Evolutionary conservation across 2,113 vertebrate species (phyloP), one percentile per base, ranked within the genome.

Genomic region (Microcebus tavaratra): DNA sequence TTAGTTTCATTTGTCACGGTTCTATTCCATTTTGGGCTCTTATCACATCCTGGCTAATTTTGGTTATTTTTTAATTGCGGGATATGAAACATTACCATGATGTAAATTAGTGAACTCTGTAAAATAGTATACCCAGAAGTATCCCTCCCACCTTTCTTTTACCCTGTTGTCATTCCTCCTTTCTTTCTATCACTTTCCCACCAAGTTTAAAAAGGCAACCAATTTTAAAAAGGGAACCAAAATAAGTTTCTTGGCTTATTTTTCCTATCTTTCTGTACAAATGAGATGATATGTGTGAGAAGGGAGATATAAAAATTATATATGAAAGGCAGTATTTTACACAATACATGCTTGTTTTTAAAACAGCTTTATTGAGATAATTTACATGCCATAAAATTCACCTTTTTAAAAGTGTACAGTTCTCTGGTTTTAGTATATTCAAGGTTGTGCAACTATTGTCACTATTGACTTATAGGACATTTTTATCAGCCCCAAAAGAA

Each of bases 1-100:
- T 59, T 86, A 75, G 67, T n/a, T 84, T 92, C 18, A 81, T 57
- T 96, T 96, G 63, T 86, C 80, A 86, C 73, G 48, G 23, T 86
- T 76, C 20, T 53, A 65, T 48, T 70, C 48, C 31, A 39, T 86
- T 90, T 86, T 93, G 73, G 61, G 18, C 39, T 89, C 53, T 93
- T 65, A 25, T 90, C 23, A 68, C 39, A 61, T 87, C 15, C 23
- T 87, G 39, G 57, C 59, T 80, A 72, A 25, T 93, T 80, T 83
- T 61, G 31, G 11, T 72, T 86, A 39, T 84, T 90, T 53, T 89
- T 87, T 68, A 31, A 29, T 78, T 18, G 27, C 25, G 20, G 15
- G 65, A 13, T 67, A 6, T 21, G 34, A 85, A 96, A 68, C 48
- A 75, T 72, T 67, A 90, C 53, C 34, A 4, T 36, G 45, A 27